Percentiles rank a stretch among this genome's conserved stretches.
Evolutionary conservation across 53 echinoderm and acorn worm species (phyloP).

Genomic region (Temnopleurus reevesii): DNA sequence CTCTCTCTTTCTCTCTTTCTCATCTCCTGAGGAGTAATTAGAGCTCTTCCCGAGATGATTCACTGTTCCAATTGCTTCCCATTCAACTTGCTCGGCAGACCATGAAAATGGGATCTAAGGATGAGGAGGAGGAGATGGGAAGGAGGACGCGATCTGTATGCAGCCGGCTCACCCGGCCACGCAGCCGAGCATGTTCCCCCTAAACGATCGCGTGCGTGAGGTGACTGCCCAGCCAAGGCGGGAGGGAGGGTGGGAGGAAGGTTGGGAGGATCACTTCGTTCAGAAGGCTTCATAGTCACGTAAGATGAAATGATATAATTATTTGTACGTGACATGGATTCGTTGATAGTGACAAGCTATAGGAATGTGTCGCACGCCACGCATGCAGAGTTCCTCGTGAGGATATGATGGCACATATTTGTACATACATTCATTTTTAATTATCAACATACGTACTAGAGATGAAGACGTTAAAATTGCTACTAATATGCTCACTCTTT

Average conservation of each 20-base stretch:
- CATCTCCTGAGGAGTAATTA: slow-evolving; percentile 44
- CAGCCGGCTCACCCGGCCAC: not conserved
- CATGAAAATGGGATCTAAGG: slow-evolving; percentile 50
- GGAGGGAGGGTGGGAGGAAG: not conserved
- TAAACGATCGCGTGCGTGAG: slow-evolving; percentile 36
- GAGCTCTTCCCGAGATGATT: slow-evolving; percentile 24
- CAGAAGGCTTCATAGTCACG: slow-evolving; percentile 5
- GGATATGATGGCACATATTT: slow-evolving; percentile 18
- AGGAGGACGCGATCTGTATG: slow-evolving; percentile 16
- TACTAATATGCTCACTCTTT: too few species aligned
- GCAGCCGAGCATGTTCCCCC: slow-evolving; percentile 11
- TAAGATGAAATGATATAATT: slow-evolving; percentile 48
- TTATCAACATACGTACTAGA: too few species aligned
- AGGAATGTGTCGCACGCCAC: not conserved
- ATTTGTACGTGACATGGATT: slow-evolving; percentile 26
- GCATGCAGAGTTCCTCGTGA: not conserved
- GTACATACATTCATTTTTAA: too few species aligned
- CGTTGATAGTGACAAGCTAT: not conserved
- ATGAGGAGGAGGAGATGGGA: slow-evolving; percentile 1
- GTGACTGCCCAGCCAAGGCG: slow-evolving; percentile 28
- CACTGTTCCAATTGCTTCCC: slow-evolving; percentile 36
- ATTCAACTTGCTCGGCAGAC: slow-evolving; percentile 37
- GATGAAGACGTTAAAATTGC: too few species aligned
- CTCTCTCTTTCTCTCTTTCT: not conserved
- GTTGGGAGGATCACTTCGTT: not conserved